Percentiles rank a stretch among this genome's conserved stretches.
These are phyloP conservation scores for Ctenicera cuprea DNA, from an alignment of 2,888 invertebrate species.

Conservation along the genomic window DNA sequence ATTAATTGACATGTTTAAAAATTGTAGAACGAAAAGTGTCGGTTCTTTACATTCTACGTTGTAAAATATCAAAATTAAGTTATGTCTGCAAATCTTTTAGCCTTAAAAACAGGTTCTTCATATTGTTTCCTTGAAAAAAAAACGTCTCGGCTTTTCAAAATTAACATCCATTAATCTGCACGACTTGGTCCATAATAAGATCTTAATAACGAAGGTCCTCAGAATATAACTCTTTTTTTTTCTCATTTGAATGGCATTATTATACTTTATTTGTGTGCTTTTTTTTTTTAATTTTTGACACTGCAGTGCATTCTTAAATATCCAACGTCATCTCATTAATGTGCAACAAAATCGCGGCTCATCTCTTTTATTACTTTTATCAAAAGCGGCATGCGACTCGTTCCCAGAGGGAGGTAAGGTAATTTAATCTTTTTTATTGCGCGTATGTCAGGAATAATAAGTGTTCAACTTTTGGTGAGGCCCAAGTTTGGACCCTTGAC, in stretches of 20 bases:
- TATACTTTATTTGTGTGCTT: neutral
- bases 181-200: neutral
- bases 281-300: constrained; percentile 3
- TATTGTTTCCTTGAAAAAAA: too few species aligned
- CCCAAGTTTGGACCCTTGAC: constrained; percentile 23
- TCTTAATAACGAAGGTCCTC: neutral
- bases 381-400: neutral
- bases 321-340: constrained; percentile 3
- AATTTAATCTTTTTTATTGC: constrained; percentile 12
- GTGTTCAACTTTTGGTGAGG: constrained; percentile 11
- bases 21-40: too few species aligned
- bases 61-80: too few species aligned
- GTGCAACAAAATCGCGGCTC: neutral
- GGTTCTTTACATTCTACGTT: too few species aligned
- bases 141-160: too few species aligned
- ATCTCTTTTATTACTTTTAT: neutral
- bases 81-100: too few species aligned
- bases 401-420: constrained; percentile 14
- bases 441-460: constrained; percentile 15
- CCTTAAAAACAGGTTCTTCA: too few species aligned
- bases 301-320: neutral
- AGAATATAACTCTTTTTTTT: neutral
- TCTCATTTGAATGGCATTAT: neutral
- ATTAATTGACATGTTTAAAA: too few species aligned
- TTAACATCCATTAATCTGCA: neutral